Conservation (phyloP, 1,140 invertebrate genomes). For the Chionoecetes opilio region DNA sequence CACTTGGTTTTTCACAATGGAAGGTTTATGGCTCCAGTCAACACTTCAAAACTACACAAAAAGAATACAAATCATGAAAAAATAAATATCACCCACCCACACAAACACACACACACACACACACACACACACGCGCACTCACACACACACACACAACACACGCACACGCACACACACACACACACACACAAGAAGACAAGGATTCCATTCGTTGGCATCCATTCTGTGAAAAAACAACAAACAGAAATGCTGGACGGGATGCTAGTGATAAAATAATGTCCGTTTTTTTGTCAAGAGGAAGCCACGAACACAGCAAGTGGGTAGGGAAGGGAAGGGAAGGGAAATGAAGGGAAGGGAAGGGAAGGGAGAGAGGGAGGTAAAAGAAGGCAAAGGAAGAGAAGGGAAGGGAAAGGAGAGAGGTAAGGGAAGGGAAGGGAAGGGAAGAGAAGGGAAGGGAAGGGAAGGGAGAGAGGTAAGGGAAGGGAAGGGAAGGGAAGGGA, state of each 20-base stretch:
- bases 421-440: neutral
- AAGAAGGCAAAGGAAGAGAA: neutral
- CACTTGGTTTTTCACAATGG: neutral
- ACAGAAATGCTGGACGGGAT: neutral
- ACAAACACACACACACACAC: neutral
- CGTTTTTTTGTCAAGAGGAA: neutral
- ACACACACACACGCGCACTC: neutral
- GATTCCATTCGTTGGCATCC: neutral
- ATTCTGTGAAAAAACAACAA: neutral
- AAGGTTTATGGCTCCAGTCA: neutral
- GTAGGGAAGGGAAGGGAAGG: neutral
- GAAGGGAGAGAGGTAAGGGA: neutral
- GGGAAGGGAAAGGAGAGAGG: neutral
- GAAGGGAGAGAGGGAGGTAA: no score
- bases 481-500: neutral
- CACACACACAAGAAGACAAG: neutral
- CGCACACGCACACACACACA: slow-evolving; percentile 21
- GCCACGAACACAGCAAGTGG: neutral
- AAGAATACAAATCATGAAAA: no score
- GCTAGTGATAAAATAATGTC: neutral
- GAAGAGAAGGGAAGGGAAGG: neutral
- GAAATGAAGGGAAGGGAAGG: neutral
- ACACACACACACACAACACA: slow-evolving; percentile 28
- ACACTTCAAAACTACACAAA: neutral
- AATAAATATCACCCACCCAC: neutral